Base-by-base conservation (phyloP, 23 tunicate species). In the Halocynthia roretzi region DNA sequence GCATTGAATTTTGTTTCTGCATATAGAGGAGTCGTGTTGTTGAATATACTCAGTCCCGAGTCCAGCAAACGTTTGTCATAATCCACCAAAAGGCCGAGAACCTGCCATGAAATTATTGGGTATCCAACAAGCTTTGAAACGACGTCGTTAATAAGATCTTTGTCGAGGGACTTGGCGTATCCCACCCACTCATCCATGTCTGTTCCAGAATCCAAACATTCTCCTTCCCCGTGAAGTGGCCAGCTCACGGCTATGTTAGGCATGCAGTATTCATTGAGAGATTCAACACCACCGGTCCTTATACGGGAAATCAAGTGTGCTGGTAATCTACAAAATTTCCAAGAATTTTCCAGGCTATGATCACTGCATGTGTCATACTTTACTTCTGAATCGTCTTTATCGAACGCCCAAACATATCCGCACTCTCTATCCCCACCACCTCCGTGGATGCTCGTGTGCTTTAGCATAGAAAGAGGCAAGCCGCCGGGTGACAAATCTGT, bases 351-450 rank as follows among this genome's bases (percentile, higher is more conserved):
- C n/a, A 74, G 22, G 56, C 31, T 74, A 54, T 53, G 18, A 8
- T 74, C 60, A 22, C 17, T 22, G 68, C 78, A 74, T 17, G 78
- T 74, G 78, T 74, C 78, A 74, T 74, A 74, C 22, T 11, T 50
- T 5, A 74, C 63, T 74, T 74, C 78, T 17, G 23, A 55, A 48
- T 74, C 56, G 15, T 74, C 31, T 15, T 15, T 52, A 31, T 74
- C 78, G 56, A 74, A 74, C 12, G 64, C 78, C 78, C 78, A 74
- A 53, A 74, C 65, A 74, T 52, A 74, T n/a, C 78, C 78, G 31
- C 78, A 74, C 56, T 74, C 31, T 8, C 65, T 64, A 8, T 53
- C 78, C 4, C 23, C 63, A 10, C 64, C 14, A 21, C 78, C 67
- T 18, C 78, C 64, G 10, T 54, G 55, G 52, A 54, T 54, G 56